Conservation (phyloP, 2,888 invertebrate species). For the Orthonevra nobilis region DNA sequence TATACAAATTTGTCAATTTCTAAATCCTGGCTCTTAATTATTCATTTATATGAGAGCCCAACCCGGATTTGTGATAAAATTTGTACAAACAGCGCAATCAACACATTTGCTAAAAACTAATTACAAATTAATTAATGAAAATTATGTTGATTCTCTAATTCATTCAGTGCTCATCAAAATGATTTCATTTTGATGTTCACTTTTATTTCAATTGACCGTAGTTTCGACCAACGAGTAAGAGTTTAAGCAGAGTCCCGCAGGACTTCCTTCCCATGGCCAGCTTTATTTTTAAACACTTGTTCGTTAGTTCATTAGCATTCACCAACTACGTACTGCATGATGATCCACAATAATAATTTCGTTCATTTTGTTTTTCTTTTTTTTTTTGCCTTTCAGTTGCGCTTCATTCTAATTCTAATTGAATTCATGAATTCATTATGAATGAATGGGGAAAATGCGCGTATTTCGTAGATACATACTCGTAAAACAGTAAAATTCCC, state of each 20-base stretch:
- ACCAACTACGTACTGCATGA: slow-evolving; percentile 15
- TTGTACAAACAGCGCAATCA: slow-evolving; percentile 2
- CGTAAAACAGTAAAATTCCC: slow-evolving; percentile 45
- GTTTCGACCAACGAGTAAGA: too few relatives aligned
- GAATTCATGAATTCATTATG: slow-evolving; percentile 66
- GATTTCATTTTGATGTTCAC: slow-evolving; percentile 52
- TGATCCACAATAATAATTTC: too few relatives aligned
- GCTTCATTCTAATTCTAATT: slow-evolving; percentile 64
- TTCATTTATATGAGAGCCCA: too few relatives aligned
- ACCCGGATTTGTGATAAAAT: too few relatives aligned
- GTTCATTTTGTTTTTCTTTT: slow-evolving; percentile 8
- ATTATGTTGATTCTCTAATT: slow-evolving; percentile 66
- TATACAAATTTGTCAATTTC: too few relatives aligned
- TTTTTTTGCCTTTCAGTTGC: slow-evolving; percentile 20
- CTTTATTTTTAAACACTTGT: slow-evolving; percentile 1
- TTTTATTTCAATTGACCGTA: too few relatives aligned
- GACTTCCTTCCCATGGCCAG: slow-evolving; percentile 49
- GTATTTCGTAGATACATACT: slow-evolving; percentile 44
- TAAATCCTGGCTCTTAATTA: too few relatives aligned
- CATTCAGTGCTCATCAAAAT: slow-evolving; percentile 59
- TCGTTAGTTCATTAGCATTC: slow-evolving; percentile 37
- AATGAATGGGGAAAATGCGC: slow-evolving; percentile 43
- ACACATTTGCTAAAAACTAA: slow-evolving; percentile 42
- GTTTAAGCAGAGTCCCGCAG: too few relatives aligned
- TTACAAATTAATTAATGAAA: slow-evolving; percentile 59